Conservation (phyloP, 2,888 invertebrate genomes). For the Rhagonycha lutea region DNA sequence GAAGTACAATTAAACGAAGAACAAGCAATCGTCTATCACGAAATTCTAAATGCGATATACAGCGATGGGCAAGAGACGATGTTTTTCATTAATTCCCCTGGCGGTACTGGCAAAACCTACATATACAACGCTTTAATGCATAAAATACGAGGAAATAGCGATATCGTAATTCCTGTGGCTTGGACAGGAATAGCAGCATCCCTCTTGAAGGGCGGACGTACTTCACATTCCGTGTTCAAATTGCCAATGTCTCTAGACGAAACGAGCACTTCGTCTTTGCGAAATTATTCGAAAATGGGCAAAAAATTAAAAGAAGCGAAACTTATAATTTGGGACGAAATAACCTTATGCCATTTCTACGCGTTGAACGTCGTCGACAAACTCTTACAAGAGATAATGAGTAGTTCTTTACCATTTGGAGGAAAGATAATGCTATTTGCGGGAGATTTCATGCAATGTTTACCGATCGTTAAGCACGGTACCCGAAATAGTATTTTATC, state of each 20-base stretch:
- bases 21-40: too few species aligned
- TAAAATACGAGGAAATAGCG: conserved; percentile 19
- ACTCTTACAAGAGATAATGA: background rate
- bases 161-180: conserved; percentile 36
- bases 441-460: background rate
- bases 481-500: too few species aligned
- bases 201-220: too few species aligned
- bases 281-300: background rate
- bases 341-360: too few species aligned
- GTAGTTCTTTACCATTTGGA: background rate
- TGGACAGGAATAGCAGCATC: conserved; percentile 9
- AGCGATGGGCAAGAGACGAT: background rate
- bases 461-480: background rate
- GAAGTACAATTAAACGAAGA: too few species aligned
- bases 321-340: background rate
- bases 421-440: background rate
- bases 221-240: too few species aligned
- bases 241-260: conserved; percentile 37
- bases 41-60: too few species aligned
- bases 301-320: background rate
- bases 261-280: background rate
- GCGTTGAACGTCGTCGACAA: background rate
- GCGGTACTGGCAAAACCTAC: conserved; percentile 54
- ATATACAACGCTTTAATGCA: conserved; percentile 40
- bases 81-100: conserved; percentile 37